Percentiles rank a stretch among this genome's conserved stretches.
phyloP scores from a whole-genome alignment of 1,140 invertebrate genomes.

The Steinernema khuongi region DNA sequence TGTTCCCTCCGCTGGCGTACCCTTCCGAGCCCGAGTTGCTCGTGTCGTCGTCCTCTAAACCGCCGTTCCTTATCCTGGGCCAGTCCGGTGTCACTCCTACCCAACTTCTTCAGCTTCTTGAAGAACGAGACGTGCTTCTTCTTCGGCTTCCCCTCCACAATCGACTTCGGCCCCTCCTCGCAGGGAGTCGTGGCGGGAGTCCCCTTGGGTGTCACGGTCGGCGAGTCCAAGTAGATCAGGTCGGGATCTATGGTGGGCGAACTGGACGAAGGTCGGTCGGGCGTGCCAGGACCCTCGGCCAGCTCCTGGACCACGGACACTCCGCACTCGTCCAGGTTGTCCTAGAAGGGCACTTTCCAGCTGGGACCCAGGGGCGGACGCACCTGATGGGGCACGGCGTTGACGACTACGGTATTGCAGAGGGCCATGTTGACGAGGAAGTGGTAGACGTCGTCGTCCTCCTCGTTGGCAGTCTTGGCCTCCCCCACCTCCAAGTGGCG shows the following conservation, averaged over 20 bases:
- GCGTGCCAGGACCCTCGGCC: neutral
- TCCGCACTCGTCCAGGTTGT: neutral
- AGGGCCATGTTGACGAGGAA: constrained; percentile 84
- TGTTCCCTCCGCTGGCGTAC: constrained; percentile 15
- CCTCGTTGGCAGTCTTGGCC: constrained; percentile 53
- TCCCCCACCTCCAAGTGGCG: constrained; percentile 52
- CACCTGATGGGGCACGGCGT: constrained; percentile 34
- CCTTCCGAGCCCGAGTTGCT: neutral
- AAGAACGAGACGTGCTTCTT: constrained; percentile 9
- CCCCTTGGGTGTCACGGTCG: neutral
- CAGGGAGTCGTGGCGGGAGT: neutral
- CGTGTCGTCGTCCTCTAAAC: neutral
- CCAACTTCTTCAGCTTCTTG: neutral
- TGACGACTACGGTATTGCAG: constrained; percentile 91
- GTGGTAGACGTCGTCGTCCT: constrained; percentile 66
- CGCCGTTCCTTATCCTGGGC: too few species aligned
- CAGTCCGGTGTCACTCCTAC: too few species aligned
- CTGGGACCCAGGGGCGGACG: neutral
- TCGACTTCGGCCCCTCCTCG: neutral
- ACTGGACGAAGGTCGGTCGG: neutral
- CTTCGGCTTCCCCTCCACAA: neutral
- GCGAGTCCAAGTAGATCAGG: neutral
- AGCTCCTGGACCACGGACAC: neutral
- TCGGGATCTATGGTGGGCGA: neutral
- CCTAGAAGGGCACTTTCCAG: neutral